Percentiles rank a stretch among this genome's conserved stretches.
Evolutionary conservation across 2,888 invertebrate species (phyloP).

Genomic region (Chromoteleia sp.): DNA sequence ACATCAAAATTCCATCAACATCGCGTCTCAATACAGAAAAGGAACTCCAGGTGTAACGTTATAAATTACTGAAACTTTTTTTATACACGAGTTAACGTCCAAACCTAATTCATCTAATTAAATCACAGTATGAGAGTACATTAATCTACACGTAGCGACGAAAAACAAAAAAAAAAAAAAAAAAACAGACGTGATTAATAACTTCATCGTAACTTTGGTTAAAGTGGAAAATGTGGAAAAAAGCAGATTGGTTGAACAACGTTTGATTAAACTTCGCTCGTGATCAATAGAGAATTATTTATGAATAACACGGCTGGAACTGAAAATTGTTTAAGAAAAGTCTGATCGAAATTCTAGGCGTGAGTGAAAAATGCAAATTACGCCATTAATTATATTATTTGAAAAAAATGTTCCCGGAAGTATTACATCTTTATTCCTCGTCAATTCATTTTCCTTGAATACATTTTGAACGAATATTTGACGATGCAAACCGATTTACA

Average conservation of each 20-base stretch:
- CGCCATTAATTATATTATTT: constrained; percentile 1
- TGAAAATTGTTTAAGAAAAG: not conserved
- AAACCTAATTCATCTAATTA: constrained; percentile 6
- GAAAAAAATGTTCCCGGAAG: not conserved
- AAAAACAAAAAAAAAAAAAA: too few species aligned
- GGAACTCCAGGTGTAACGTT: constrained; percentile 26
- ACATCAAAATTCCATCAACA: constrained; percentile 24
- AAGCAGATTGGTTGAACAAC: constrained; percentile 26
- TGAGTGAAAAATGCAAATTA: not conserved
- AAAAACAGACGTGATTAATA: constrained; percentile 11
- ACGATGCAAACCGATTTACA: too few species aligned
- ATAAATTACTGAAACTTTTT: constrained; percentile 23
- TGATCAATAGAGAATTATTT: not conserved
- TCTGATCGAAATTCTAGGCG: not conserved
- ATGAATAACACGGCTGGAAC: not conserved
- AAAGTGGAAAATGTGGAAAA: constrained; percentile 20
- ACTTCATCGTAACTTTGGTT: constrained; percentile 30
- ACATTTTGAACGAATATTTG: constrained; percentile 22
- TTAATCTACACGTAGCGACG: constrained; percentile 1
- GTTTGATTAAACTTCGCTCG: constrained; percentile 19
- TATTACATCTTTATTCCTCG: too few species aligned
- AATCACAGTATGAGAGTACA: constrained; percentile 10
- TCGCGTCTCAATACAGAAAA: not conserved
- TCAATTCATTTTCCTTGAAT: not conserved
- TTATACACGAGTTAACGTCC: constrained; percentile 10